A percentile compares a stretch with the other conserved stretches of the same genome.
These are phyloP conservation scores for Drosophila imparisetae DNA, from an alignment of 2,888 invertebrate species.

Conservation along the genomic window DNA sequence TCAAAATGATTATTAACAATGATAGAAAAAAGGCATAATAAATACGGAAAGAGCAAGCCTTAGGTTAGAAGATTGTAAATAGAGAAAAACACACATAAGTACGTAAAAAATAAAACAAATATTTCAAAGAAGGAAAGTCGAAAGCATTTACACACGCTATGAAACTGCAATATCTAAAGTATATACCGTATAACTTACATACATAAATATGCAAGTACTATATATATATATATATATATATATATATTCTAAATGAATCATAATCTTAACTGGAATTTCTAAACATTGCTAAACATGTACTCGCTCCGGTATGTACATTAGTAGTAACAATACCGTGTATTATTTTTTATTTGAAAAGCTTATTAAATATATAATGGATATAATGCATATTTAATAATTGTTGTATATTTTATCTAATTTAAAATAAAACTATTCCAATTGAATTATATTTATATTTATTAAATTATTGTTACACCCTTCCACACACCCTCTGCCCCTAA, in stretches of 20 bases:
- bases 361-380: conserved; percentile 39
- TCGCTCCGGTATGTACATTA: conserved; percentile 32
- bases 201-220: conserved; percentile 23
- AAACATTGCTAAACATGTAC: conserved; percentile 41
- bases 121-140: conserved; percentile 17
- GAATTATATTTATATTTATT: conserved; percentile 24
- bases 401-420: conserved; percentile 70
- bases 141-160: conserved; percentile 41
- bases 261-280: conserved; percentile 24
- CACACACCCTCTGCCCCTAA: neutral
- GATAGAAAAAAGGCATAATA: conserved; percentile 21
- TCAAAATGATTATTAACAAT: conserved; percentile 34
- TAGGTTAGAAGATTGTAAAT: conserved; percentile 45
- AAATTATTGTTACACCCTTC: neutral
- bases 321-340: conserved; percentile 43
- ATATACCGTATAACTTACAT: conserved; percentile 36
- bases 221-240: conserved; percentile 16
- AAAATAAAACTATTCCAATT: conserved; percentile 66
- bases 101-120: neutral
- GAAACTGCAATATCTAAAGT: conserved; percentile 47
- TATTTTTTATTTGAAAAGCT: conserved; percentile 49
- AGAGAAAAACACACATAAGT: conserved; percentile 18
- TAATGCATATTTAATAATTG: conserved; percentile 64
- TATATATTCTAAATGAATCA: conserved; percentile 21
- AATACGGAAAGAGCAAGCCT: conserved; percentile 8